phyloP scores from a whole-genome alignment of 2,888 invertebrate genomes.

The Sicus ferrugineus region DNA sequence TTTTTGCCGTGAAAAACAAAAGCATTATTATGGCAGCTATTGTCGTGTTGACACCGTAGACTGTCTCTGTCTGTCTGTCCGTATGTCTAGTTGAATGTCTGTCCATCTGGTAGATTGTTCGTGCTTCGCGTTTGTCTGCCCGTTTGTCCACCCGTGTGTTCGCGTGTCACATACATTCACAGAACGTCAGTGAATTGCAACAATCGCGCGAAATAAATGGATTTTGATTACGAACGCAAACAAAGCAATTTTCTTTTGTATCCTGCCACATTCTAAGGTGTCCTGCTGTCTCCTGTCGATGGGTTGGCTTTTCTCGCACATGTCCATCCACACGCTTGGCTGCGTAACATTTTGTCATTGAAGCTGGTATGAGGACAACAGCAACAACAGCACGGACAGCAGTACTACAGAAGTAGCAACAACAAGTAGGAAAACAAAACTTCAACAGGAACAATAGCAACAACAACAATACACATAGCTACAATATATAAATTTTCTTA shows the following conservation, averaged over 20 bases:
- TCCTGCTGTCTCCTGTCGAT: not conserved
- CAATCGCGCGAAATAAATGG: slow-evolving; percentile 23
- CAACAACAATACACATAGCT: no score
- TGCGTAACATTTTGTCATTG: slow-evolving; percentile 9
- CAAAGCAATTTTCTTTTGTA: slow-evolving; percentile 18
- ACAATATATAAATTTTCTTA: slow-evolving; percentile 7
- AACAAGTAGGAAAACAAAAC: no score
- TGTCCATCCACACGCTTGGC: slow-evolving; percentile 22
- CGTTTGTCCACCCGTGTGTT: not conserved
- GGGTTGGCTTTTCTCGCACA: not conserved
- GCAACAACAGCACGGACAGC: not conserved
- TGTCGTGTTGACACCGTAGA: not conserved
- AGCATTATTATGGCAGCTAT: not conserved
- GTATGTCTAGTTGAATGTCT: not conserved
- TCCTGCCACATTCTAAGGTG: not conserved
- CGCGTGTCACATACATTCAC: not conserved
- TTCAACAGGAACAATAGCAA: no score
- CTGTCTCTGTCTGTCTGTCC: not conserved
- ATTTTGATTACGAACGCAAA: slow-evolving; percentile 25
- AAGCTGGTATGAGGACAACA: not conserved
- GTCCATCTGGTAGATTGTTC: not conserved
- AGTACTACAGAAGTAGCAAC: no score
- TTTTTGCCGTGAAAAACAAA: not conserved
- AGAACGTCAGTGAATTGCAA: not conserved
- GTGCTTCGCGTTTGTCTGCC: not conserved